phyloP scores from a whole-genome alignment of 2,888 invertebrate species.

The Aspidapion aeneum region DNA sequence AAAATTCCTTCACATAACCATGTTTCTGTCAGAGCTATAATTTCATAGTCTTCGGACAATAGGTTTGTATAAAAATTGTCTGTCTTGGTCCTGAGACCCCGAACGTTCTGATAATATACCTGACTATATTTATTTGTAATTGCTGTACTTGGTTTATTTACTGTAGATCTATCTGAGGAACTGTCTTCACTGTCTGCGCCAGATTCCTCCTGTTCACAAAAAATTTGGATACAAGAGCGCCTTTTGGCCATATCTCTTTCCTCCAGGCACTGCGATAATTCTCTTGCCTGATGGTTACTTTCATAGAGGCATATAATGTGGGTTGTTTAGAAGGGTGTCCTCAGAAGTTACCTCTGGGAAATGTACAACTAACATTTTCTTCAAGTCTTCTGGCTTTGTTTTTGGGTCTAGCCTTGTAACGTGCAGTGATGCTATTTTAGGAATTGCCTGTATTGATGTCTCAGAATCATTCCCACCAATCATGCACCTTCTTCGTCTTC shows the following conservation, averaged over 20 bases:
- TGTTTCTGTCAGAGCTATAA: too few relatives aligned
- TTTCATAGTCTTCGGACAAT: too few relatives aligned
- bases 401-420: not conserved
- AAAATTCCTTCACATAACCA: too few relatives aligned
- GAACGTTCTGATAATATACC: too few relatives aligned
- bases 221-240: too few relatives aligned
- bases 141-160: too few relatives aligned
- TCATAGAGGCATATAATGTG: constrained; percentile 1
- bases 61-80: too few relatives aligned
- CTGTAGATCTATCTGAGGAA: too few relatives aligned
- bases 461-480: not conserved
- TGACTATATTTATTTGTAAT: too few relatives aligned
- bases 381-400: not conserved
- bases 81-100: too few relatives aligned
- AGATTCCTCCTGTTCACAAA: too few relatives aligned
- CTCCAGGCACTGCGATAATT: constrained; percentile 5
- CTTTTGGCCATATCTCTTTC: constrained; percentile 6
- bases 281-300: constrained; percentile 8
- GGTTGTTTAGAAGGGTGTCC: constrained; percentile 2
- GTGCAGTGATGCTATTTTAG: not conserved
- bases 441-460: not conserved
- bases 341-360: not conserved
- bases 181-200: too few relatives aligned
- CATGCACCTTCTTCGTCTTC: not conserved
- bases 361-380: not conserved